Evolutionary conservation across 2,797 vertebrate species (phyloP).

Genomic region (Falco berigora): DNA sequence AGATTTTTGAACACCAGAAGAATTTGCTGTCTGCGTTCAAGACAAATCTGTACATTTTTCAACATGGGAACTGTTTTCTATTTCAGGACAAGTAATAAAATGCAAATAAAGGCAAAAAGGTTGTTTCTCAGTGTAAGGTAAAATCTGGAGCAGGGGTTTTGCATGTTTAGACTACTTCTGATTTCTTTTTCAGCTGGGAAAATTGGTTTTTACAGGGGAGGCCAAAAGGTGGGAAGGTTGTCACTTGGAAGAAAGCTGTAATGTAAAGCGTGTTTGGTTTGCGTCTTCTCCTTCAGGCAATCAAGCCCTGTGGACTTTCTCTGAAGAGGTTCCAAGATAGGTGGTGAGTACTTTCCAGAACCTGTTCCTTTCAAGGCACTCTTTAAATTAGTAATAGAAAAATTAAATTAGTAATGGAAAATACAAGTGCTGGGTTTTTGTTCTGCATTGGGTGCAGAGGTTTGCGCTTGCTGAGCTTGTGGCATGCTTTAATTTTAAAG

Average conservation of each 20-base stretch:
- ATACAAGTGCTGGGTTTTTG: not conserved
- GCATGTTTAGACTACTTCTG: not conserved
- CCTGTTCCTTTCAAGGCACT: not conserved
- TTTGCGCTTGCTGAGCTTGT: not conserved
- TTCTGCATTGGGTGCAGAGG: not conserved
- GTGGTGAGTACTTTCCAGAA: slow-evolving; percentile 37
- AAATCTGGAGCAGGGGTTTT: not conserved
- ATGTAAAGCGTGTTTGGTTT: not conserved
- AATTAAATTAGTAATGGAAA: not conserved
- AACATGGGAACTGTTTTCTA: not conserved
- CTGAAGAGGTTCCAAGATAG: slow-evolving; percentile 53
- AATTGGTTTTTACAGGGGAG: not conserved
- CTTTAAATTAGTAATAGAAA: not conserved
- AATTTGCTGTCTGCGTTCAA: not conserved
- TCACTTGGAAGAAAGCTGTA: not conserved
- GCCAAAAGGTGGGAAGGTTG: not conserved
- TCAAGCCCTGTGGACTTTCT: not conserved
- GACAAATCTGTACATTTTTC: not conserved
- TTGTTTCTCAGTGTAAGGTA: not conserved
- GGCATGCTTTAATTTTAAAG: not conserved
- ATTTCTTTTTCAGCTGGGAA: not conserved
- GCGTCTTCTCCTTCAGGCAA: slow-evolving; percentile 20
- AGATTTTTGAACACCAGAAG: not conserved
- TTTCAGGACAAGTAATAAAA: not conserved
- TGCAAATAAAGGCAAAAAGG: not conserved